A percentile compares a stretch with the other conserved stretches of the same genome.
Evolutionary conservation across 2,888 invertebrate genomes (phyloP).

Genomic region (Strigamia transsilvanica): DNA sequence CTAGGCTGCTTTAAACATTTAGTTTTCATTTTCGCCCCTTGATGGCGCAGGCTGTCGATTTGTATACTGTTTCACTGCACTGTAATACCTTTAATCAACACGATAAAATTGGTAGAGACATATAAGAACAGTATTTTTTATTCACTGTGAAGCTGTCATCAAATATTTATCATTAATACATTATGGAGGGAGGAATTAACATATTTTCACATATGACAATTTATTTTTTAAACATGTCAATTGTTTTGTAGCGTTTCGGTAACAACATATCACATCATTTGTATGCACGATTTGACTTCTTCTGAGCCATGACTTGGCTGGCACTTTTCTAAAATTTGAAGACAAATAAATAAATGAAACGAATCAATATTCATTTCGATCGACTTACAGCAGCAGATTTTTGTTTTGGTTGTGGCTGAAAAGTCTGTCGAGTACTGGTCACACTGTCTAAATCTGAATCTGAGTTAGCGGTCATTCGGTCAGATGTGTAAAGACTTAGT

Average conservation of each 20-base stretch:
- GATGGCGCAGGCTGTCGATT: no score
- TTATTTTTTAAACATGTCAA: not conserved
- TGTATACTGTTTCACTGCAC: no score
- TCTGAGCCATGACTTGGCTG: not conserved
- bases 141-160: no score
- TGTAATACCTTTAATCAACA: no score
- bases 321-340: not conserved
- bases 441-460: constrained; percentile 6
- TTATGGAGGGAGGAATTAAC: no score
- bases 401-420: not conserved
- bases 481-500: not conserved
- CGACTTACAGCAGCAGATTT: not conserved
- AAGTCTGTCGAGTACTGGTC: not conserved
- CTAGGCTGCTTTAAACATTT: no score
- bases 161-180: no score
- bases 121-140: no score
- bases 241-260: not conserved
- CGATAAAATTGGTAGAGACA: no score
- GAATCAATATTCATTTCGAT: not conserved
- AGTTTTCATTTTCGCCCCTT: no score
- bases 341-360: not conserved
- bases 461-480: not conserved
- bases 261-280: not conserved
- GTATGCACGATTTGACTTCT: not conserved
- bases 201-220: no score